A percentile compares a stretch with the other conserved stretches of the same genome.
phyloP scores from a whole-genome alignment of 2,888 invertebrate species.

The Rhogogaster chlorosoma region DNA sequence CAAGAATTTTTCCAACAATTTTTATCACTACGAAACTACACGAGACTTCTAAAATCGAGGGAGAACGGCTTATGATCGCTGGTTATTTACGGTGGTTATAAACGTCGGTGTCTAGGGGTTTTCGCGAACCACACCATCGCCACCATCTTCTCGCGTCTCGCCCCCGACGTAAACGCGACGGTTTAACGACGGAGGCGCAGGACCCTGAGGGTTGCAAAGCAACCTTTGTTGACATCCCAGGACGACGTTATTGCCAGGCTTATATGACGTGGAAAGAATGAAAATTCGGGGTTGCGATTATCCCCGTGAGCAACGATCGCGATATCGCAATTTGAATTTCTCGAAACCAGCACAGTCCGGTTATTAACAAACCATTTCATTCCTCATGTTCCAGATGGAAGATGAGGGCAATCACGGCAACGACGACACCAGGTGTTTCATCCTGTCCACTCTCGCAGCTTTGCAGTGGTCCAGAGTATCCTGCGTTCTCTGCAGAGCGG shows the following conservation, averaged over 20 bases:
- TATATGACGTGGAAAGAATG: constrained; percentile 43
- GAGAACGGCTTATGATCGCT: constrained; percentile 63
- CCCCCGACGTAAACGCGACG: constrained; percentile 55
- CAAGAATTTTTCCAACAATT: not conserved
- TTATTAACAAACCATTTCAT: constrained; percentile 7
- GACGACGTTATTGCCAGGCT: constrained; percentile 64
- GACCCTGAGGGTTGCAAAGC: constrained; percentile 45
- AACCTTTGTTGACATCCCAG: constrained; percentile 68
- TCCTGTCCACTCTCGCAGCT: constrained; percentile 95
- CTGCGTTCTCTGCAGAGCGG: constrained; percentile 93
- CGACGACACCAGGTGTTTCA: constrained; percentile 98
- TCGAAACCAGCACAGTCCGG: not conserved
- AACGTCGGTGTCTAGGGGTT: constrained; percentile 65
- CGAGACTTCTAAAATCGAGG: not conserved
- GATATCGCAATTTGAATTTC: too few species aligned
- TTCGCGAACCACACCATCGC: not conserved
- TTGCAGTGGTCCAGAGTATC: constrained; percentile 92
- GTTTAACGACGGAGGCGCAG: constrained; percentile 70
- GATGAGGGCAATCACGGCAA: constrained; percentile 99
- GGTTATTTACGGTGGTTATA: constrained; percentile 74
- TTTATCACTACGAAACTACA: not conserved
- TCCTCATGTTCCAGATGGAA: constrained; percentile 89
- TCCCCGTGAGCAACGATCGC: not conserved
- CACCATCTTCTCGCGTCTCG: constrained; percentile 51
- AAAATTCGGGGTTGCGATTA: constrained; percentile 58